Evolutionary conservation across 2,797 vertebrate genomes (phyloP).

Genomic region (Mus caroli): DNA sequence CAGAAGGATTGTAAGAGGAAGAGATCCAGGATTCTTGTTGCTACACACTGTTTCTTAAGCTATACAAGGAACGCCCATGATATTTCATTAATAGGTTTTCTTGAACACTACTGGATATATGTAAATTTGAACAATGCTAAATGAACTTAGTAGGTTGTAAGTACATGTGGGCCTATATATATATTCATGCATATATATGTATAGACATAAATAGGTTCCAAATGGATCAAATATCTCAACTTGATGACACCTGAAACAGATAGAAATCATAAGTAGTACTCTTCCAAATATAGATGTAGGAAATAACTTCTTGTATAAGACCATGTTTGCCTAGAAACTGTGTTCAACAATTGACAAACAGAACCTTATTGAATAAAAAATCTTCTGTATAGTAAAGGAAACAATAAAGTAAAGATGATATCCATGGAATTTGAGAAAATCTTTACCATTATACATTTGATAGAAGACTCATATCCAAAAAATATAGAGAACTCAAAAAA

Average conservation of each 20-base stretch:
- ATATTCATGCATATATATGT: background rate
- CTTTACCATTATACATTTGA: background rate
- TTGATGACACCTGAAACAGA: background rate
- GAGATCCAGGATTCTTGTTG: background rate
- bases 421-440: background rate
- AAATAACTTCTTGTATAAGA: background rate
- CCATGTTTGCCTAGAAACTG: background rate
- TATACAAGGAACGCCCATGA: background rate
- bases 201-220: background rate
- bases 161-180: background rate
- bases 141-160: background rate
- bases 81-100: background rate
- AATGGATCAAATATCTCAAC: background rate
- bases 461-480: background rate
- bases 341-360: background rate
- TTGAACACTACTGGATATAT: background rate
- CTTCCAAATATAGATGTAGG: background rate
- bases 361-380: background rate
- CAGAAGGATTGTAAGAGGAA: background rate
- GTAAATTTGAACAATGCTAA: background rate
- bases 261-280: background rate
- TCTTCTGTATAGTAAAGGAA: background rate
- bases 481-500: background rate
- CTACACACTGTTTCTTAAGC: background rate
- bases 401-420: background rate